phyloP scores from a whole-genome alignment of 2,888 invertebrate genomes.

The Nasonia oneida region DNA sequence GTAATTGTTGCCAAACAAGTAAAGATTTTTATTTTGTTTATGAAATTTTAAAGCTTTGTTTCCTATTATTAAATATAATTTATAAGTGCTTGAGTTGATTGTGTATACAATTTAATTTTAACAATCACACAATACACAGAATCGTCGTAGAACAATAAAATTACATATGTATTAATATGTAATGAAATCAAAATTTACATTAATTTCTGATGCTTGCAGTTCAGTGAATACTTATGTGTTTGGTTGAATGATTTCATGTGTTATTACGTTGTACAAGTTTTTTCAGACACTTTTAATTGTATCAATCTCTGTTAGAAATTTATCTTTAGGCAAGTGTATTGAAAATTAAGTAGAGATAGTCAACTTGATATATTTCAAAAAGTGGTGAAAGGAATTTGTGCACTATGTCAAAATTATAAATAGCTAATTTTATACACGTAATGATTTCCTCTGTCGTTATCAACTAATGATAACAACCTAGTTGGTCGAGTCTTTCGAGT shows the following conservation, averaged over 20 bases:
- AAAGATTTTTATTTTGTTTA: slow-evolving; percentile 44
- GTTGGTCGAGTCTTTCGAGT: no score
- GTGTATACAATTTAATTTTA: slow-evolving; percentile 13
- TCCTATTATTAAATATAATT: slow-evolving; percentile 27
- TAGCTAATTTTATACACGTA: neutral
- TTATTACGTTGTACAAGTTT: slow-evolving; percentile 35
- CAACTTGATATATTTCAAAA: neutral
- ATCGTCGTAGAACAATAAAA: neutral
- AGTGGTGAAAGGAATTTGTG: neutral
- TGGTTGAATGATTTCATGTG: slow-evolving; percentile 27
- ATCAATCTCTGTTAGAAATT: neutral
- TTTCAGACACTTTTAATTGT: slow-evolving; percentile 15
- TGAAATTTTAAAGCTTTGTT: slow-evolving; percentile 38
- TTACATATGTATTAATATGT: neutral
- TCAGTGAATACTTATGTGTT: slow-evolving; percentile 20
- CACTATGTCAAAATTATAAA: slow-evolving; percentile 6
- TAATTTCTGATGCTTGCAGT: slow-evolving; percentile 31
- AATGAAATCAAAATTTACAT: slow-evolving; percentile 47
- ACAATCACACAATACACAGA: neutral
- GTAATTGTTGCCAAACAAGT: slow-evolving; percentile 49
- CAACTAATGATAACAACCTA: neutral
- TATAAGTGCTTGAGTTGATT: slow-evolving; percentile 26
- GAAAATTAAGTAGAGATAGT: neutral
- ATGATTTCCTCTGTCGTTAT: neutral
- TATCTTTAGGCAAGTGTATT: neutral